Evolutionary conservation across 2,113 vertebrate species (phyloP).

Genomic region (Orycteropus afer): DNA sequence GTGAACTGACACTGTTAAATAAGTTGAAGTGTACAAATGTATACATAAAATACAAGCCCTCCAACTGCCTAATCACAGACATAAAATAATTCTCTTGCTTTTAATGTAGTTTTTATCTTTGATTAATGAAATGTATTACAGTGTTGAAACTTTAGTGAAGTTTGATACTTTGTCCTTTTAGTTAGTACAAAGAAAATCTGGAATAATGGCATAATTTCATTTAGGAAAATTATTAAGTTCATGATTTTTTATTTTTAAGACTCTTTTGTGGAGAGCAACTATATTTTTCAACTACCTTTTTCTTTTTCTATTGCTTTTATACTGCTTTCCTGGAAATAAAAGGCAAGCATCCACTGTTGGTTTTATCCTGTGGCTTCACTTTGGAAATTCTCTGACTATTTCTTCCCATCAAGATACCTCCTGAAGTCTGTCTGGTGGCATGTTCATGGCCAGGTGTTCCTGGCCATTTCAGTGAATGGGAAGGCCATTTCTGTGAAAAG

Average conservation of each 20-base stretch:
- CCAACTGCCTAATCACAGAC: conserved; percentile 79
- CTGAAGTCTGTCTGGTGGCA: conserved; percentile 72
- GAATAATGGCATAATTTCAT: conserved; percentile 82
- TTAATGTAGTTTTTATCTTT: conserved; percentile 82
- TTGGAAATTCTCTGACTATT: conserved; percentile 67
- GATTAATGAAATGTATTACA: conserved; percentile 79
- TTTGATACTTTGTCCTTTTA: conserved; percentile 80
- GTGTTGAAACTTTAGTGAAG: conserved; percentile 76
- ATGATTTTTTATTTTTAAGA: conserved; percentile 77
- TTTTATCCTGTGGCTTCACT: conserved; percentile 77
- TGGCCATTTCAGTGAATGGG: no score
- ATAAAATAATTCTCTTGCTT: conserved; percentile 77
- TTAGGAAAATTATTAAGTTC: conserved; percentile 81
- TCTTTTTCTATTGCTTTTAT: conserved; percentile 75
- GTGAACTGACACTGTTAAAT: conserved; percentile 79
- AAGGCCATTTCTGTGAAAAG: conserved; percentile 60
- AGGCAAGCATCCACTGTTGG: conserved; percentile 73
- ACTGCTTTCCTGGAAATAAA: conserved; percentile 76
- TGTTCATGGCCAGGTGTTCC: conserved; percentile 51
- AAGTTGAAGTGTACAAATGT: conserved; percentile 81
- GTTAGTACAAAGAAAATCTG: conserved; percentile 74
- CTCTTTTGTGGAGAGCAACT: conserved; percentile 75
- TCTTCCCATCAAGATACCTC: conserved; percentile 61
- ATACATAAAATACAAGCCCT: conserved; percentile 80
- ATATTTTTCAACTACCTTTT: conserved; percentile 74